These are phyloP conservation scores for Diglossa cyanea DNA, from an alignment of 2,797 vertebrate genomes.

Conservation along the genomic window DNA sequence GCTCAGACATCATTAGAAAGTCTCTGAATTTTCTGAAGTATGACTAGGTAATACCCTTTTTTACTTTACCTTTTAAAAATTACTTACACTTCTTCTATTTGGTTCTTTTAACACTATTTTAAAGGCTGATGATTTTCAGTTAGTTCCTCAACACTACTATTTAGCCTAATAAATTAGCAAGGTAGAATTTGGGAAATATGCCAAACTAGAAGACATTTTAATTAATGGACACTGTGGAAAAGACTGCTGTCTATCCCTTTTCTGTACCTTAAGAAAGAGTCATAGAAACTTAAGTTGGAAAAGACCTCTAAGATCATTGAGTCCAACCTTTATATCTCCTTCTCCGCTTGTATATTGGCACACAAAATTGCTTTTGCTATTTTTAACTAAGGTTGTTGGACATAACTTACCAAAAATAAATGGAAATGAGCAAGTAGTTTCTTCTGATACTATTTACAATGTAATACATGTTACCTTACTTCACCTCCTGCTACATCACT, in stretches of 20 bases:
- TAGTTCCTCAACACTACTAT: background rate
- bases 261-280: background rate
- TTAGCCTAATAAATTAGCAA: background rate
- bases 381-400: constrained; percentile 1
- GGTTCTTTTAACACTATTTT: background rate
- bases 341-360: background rate
- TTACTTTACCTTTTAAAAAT: background rate
- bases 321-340: background rate
- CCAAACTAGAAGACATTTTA: background rate
- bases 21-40: background rate
- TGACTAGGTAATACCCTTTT: background rate
- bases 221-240: background rate
- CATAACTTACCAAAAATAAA: background rate
- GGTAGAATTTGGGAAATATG: background rate
- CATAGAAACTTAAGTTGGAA: background rate
- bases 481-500: background rate
- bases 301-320: background rate
- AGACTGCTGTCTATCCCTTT: background rate
- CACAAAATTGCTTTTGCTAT: background rate
- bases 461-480: background rate
- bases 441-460: background rate
- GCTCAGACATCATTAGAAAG: background rate
- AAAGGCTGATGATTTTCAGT: background rate
- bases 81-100: background rate
- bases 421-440: constrained; percentile 17